These are phyloP conservation scores for Mus spretus DNA, from an alignment of 2,797 vertebrate species.

Conservation along the genomic window DNA sequence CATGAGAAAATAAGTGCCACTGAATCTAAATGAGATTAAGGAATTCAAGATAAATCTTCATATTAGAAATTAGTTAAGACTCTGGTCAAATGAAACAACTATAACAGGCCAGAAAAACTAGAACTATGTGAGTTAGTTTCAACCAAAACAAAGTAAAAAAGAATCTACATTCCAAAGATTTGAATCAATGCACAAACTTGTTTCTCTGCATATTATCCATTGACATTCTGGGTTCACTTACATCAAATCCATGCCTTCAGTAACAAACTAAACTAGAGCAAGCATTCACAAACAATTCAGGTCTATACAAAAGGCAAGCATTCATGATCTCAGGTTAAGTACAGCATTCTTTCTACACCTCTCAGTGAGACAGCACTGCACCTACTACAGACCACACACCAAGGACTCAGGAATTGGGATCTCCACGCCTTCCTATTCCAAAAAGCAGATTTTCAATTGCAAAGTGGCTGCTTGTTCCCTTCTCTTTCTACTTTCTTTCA, in stretches of 20 bases:
- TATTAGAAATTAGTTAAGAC: conserved; percentile 66
- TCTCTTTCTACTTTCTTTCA: not conserved
- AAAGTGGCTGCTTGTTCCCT: not conserved
- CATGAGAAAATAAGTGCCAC: conserved; percentile 51
- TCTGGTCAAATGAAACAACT: conserved; percentile 72
- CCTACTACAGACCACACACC: conserved; percentile 7
- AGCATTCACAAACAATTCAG: conserved; percentile 30
- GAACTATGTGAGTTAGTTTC: conserved; percentile 72
- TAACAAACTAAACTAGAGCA: conserved; percentile 67
- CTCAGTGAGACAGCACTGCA: conserved; percentile 9
- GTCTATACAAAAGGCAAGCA: conserved; percentile 35
- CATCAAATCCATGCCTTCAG: conserved; percentile 65
- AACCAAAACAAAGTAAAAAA: conserved; percentile 81
- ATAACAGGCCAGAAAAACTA: conserved; percentile 73
- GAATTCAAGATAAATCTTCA: conserved; percentile 71
- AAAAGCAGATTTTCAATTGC: not conserved
- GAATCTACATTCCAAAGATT: conserved; percentile 84
- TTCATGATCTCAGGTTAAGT: not conserved
- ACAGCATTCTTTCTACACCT: conserved; percentile 45
- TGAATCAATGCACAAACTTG: conserved; percentile 79
- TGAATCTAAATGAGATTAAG: conserved; percentile 71
- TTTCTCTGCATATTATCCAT: conserved; percentile 71
- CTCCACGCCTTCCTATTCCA: conserved; percentile 17
- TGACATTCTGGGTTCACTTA: conserved; percentile 74
- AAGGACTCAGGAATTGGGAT: not conserved